A percentile compares a stretch with the other conserved stretches of the same genome.
phyloP scores from a whole-genome alignment of 2,888 invertebrate genomes.

The Drosophila mimica region DNA sequence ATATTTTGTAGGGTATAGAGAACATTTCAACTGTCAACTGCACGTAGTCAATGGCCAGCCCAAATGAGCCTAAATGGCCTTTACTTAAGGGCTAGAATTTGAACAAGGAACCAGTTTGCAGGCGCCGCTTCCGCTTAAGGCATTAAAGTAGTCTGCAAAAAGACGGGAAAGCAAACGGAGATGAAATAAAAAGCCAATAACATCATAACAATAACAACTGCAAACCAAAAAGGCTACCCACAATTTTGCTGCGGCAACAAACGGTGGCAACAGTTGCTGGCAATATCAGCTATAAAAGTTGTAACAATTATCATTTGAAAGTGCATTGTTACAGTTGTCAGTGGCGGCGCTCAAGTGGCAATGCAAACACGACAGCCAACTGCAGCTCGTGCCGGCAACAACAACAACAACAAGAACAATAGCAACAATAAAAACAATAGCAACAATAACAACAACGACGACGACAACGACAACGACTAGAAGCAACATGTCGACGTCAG shows the following conservation, averaged over 20 bases:
- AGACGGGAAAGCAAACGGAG: constrained; percentile 59
- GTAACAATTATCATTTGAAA: constrained; percentile 81
- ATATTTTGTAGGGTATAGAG: not conserved
- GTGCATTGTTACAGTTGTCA: constrained; percentile 78
- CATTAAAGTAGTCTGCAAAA: constrained; percentile 27
- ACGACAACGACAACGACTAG: constrained; percentile 14
- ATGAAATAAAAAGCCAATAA: constrained; percentile 74
- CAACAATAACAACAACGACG: not conserved
- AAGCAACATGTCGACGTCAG: constrained; percentile 47
- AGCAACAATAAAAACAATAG: constrained; percentile 13
- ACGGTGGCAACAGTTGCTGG: constrained; percentile 61
- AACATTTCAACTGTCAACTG: constrained; percentile 49
- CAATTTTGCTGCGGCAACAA: constrained; percentile 45
- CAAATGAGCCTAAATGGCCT: constrained; percentile 38
- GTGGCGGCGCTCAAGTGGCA: constrained; percentile 64
- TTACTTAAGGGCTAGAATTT: constrained; percentile 1
- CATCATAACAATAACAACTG: constrained; percentile 69
- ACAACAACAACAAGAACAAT: constrained; percentile 25
- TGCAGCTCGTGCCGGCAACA: constrained; percentile 59
- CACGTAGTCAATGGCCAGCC: constrained; percentile 61
- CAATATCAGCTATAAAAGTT: constrained; percentile 78
- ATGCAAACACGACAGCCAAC: constrained; percentile 38
- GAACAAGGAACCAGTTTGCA: constrained; percentile 37
- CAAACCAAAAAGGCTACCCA: constrained; percentile 37
- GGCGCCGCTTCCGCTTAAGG: constrained; percentile 29